Percentiles rank a stretch among this genome's conserved stretches.
Conservation (phyloP, 2,113 vertebrate species). For the Bubo blakistoni region DNA sequence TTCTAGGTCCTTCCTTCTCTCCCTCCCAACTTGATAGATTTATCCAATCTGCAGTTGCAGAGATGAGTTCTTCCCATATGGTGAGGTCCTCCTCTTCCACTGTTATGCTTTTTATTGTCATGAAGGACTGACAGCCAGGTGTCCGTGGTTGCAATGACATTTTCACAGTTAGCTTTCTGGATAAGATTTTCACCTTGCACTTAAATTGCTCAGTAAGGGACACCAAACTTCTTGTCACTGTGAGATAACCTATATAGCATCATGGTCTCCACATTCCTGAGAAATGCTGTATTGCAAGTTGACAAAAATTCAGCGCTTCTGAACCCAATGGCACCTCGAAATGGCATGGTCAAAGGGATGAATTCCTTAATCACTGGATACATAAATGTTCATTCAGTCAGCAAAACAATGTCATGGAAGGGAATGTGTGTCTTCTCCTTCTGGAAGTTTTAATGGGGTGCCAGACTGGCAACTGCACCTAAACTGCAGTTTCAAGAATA, state of each 20-base stretch:
- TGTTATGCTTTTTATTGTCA: neutral
- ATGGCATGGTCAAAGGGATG: neutral
- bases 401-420: neutral
- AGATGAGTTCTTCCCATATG: neutral
- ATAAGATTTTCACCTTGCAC: neutral
- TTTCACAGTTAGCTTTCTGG: neutral
- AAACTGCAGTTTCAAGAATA: neutral
- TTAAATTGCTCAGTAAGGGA: neutral
- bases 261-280: neutral
- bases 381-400: neutral
- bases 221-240: neutral
- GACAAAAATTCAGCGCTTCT: neutral
- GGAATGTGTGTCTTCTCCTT: neutral
- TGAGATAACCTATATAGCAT: neutral
- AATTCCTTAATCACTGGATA: neutral
- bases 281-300: neutral
- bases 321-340: neutral
- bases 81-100: neutral
- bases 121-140: neutral
- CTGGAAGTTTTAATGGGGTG: neutral
- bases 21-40: neutral
- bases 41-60: neutral
- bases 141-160: neutral
- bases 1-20: neutral
- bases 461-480: neutral